Evolutionary conservation across 2,113 vertebrate species (phyloP).

Genomic region (Oreochromis tanganicae): DNA sequence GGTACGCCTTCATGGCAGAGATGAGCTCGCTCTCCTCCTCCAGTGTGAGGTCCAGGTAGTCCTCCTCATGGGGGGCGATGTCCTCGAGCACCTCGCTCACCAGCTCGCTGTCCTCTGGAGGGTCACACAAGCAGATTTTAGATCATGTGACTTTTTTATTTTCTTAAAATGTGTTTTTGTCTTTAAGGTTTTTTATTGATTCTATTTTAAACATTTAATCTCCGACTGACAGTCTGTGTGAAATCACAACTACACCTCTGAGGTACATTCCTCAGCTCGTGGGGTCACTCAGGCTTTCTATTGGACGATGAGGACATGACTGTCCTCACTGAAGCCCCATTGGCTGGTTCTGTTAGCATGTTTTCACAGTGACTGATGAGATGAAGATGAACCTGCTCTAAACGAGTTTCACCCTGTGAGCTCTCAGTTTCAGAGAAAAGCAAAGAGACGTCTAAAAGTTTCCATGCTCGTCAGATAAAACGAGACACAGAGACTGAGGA

Average conservation of each 20-base stretch:
- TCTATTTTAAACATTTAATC: not conserved
- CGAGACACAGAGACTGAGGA: accelerated
- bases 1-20: conserved; percentile 73
- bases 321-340: accelerated
- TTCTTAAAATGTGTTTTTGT: accelerated
- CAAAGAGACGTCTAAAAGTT: not conserved
- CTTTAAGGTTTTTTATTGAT: not conserved
- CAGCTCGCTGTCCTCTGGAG: conserved; percentile 79
- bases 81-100: conserved; percentile 90
- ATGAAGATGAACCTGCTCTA: not conserved
- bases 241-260: not conserved
- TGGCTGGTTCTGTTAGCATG: accelerated
- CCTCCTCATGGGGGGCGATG: conserved; percentile 91
- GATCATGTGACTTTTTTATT: not conserved
- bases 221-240: not conserved
- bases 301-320: accelerated
- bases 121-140: not conserved
- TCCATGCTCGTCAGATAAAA: accelerated
- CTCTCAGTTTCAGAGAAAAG: not conserved
- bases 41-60: conserved; percentile 91
- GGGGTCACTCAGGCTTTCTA: not conserved
- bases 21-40: conserved; percentile 89
- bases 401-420: not conserved
- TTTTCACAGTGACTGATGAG: not conserved
- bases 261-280: not conserved